Conservation (phyloP, 2,113 vertebrate genomes). For the Mohoua ochrocephala region DNA sequence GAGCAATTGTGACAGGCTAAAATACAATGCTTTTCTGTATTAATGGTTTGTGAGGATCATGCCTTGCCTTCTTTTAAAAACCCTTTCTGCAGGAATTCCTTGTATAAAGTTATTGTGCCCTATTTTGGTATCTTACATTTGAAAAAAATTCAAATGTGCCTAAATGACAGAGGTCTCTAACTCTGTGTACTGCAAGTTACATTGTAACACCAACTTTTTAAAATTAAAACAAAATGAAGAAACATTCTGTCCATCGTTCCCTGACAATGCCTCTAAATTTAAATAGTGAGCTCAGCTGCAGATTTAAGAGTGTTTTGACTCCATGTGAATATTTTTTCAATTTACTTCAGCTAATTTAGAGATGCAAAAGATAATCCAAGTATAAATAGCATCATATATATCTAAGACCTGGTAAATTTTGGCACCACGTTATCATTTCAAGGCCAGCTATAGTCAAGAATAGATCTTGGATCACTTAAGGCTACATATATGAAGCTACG, state of each 20-base stretch:
- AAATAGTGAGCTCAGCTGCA: not conserved
- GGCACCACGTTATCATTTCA: not conserved
- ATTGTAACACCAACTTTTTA: not conserved
- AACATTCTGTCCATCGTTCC: not conserved
- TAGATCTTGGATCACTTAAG: not conserved
- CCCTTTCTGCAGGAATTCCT: not conserved
- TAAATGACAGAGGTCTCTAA: not conserved
- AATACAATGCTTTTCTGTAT: not conserved
- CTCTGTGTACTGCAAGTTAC: not conserved
- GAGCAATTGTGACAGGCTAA: not conserved
- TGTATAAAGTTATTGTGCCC: not conserved
- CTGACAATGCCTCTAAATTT: not conserved
- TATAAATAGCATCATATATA: not conserved
- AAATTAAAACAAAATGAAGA: not conserved
- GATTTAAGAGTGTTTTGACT: not conserved
- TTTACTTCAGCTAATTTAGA: not conserved
- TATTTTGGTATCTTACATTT: not conserved
- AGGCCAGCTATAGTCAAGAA: not conserved
- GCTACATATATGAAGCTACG: not conserved
- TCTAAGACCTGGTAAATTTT: not conserved
- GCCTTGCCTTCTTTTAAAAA: not conserved
- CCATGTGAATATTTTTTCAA: not conserved
- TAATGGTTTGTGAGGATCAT: not conserved
- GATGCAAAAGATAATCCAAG: not conserved
- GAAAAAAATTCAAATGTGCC: not conserved